These are phyloP conservation scores for Lycorma delicatula DNA, from an alignment of 1,140 invertebrate genomes.

Conservation along the genomic window DNA sequence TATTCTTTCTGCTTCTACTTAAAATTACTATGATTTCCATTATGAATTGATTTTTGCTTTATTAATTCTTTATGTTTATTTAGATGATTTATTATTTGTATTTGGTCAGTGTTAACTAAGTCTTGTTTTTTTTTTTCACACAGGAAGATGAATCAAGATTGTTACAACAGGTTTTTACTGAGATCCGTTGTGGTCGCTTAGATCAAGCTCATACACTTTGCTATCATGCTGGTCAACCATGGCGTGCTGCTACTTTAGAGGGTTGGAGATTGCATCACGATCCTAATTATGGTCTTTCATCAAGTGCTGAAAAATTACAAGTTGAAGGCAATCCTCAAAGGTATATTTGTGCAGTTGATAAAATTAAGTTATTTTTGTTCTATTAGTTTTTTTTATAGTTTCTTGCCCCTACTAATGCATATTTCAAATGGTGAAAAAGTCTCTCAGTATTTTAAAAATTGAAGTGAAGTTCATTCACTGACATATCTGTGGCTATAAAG, in stretches of 20 bases:
- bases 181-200: slow-evolving; percentile 76
- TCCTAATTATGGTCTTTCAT: slow-evolving; percentile 49
- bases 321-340: slow-evolving; percentile 66
- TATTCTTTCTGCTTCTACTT: not conserved
- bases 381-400: no score
- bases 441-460: no score
- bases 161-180: slow-evolving; percentile 55
- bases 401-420: no score
- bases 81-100: not conserved
- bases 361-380: no score
- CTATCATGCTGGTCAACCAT: slow-evolving; percentile 74
- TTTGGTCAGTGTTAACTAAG: no score
- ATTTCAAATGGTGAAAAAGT: no score
- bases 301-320: slow-evolving; percentile 35
- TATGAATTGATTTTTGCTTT: slow-evolving; percentile 4
- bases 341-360: no score
- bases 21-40: not conserved
- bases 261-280: slow-evolving; percentile 82
- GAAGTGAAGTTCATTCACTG: no score
- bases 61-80: no score
- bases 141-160: slow-evolving; percentile 74
- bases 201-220: slow-evolving; percentile 77
- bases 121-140: slow-evolving; percentile 1
- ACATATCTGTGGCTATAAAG: no score
- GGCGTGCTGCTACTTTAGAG: slow-evolving; percentile 80